Conservation (phyloP, 2,888 invertebrate species). For the Cryptosula pallasiana region DNA sequence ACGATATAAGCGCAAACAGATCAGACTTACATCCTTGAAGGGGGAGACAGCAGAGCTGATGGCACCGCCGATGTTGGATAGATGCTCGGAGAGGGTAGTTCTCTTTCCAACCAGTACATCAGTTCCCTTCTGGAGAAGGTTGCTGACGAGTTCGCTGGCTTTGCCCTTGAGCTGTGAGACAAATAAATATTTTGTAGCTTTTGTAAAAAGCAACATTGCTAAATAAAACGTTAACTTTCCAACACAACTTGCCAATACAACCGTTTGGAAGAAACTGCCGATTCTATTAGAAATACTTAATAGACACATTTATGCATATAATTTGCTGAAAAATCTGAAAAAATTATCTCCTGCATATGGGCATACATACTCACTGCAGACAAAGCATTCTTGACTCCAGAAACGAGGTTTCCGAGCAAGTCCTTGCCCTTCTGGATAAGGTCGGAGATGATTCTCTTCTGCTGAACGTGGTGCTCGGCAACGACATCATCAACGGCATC, state of each 20-base stretch:
- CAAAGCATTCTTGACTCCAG: background rate
- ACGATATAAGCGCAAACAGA: background rate
- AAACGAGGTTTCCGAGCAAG: background rate
- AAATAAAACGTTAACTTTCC: too few relatives aligned
- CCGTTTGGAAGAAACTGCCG: too few relatives aligned
- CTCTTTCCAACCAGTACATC: slow-evolving; percentile 4
- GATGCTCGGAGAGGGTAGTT: slow-evolving; percentile 16
- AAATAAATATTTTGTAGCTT: too few relatives aligned
- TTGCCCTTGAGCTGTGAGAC: background rate
- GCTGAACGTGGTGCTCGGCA: background rate
- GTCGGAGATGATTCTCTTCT: slow-evolving; percentile 3
- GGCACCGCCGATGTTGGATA: background rate
- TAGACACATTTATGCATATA: too few relatives aligned
- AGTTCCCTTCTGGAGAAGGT: slow-evolving; percentile 9
- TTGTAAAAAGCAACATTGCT: too few relatives aligned
- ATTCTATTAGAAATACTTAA: too few relatives aligned
- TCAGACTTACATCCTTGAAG: slow-evolving; percentile 13
- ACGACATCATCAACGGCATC: slow-evolving; percentile 18
- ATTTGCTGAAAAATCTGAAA: too few relatives aligned
- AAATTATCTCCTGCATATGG: too few relatives aligned
- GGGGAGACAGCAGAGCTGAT: slow-evolving; percentile 5
- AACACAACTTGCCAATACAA: too few relatives aligned
- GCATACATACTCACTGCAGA: too few relatives aligned
- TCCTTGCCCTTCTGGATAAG: slow-evolving; percentile 7
- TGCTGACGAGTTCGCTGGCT: background rate